Evolutionary conservation across 92 coral and sea anemone genomes (phyloP).

Genomic region (Porites evermanni): DNA sequence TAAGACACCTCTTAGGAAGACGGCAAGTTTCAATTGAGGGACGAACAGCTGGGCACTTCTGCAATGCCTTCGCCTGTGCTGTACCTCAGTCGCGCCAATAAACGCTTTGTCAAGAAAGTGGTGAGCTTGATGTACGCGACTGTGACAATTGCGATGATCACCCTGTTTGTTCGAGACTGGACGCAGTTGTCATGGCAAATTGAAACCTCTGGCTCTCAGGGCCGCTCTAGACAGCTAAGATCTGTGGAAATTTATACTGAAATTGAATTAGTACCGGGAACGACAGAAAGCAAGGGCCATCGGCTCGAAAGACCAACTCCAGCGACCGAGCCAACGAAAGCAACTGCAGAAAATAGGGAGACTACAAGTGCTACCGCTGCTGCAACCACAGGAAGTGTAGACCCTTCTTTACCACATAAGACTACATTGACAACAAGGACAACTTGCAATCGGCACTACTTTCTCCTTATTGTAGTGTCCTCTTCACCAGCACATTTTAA

Average conservation of each 20-base stretch:
- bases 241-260: slow-evolving; percentile 26
- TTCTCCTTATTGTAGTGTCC: slow-evolving; percentile 39
- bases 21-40: neutral
- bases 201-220: neutral
- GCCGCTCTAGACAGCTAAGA: slow-evolving; percentile 22
- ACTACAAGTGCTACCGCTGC: neutral
- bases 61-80: slow-evolving; percentile 10
- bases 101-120: slow-evolving; percentile 9
- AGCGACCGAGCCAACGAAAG: neutral
- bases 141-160: slow-evolving; percentile 17
- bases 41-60: neutral
- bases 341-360: neutral
- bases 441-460: slow-evolving; percentile 7
- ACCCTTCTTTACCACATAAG: neutral
- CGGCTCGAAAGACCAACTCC: neutral
- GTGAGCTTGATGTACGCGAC: slow-evolving; percentile 9
- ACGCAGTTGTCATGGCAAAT: slow-evolving; percentile 6
- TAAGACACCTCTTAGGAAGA: neutral
- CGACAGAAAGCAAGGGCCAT: neutral
- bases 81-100: slow-evolving; percentile 7
- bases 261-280: slow-evolving; percentile 2
- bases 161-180: slow-evolving; percentile 32
- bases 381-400: neutral
- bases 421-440: slow-evolving; percentile 16
- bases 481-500: slow-evolving; percentile 33